Percentiles rank a stretch among this genome's conserved stretches.
These are phyloP conservation scores for Umimayanthus chanpuru DNA, from an alignment of 92 coral and sea anemone genomes.

Conservation along the genomic window DNA sequence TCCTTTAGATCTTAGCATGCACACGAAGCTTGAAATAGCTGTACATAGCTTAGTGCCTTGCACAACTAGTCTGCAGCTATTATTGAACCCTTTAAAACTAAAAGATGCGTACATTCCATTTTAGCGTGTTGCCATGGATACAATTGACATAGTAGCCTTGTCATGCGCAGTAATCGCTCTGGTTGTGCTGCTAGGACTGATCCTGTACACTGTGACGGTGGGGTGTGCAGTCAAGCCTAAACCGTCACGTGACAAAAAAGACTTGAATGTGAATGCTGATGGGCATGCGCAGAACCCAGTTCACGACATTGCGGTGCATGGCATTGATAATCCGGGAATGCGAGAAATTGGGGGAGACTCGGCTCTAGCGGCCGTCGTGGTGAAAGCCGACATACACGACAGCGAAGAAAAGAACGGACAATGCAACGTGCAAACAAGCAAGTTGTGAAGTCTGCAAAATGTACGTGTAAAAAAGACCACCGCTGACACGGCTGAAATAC, in stretches of 20 bases:
- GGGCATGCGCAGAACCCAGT: neutral
- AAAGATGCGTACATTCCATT: neutral
- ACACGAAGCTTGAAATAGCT: too few species aligned
- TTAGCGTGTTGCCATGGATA: slow-evolving; percentile 32
- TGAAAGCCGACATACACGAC: slow-evolving; percentile 8
- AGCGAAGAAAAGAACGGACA: neutral
- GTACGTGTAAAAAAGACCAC: neutral
- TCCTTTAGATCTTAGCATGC: too few species aligned
- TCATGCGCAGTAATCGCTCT: slow-evolving; percentile 24
- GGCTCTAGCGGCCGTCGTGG: neutral
- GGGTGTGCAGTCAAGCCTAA: neutral
- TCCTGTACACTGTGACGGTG: slow-evolving; percentile 1
- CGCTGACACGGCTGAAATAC: too few species aligned
- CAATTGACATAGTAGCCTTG: slow-evolving; percentile 13
- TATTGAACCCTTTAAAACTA: too few species aligned
- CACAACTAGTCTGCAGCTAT: too few species aligned
- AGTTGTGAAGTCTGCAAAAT: neutral
- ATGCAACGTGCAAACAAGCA: slow-evolving; percentile 19
- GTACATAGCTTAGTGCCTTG: too few species aligned
- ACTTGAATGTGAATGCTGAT: neutral
- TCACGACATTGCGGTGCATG: neutral
- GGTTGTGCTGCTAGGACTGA: slow-evolving; percentile 14
- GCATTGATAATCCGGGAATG: slow-evolving; percentile 40
- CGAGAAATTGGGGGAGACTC: slow-evolving; percentile 1
- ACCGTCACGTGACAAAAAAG: neutral